Evolutionary conservation across 1,140 invertebrate species (phyloP), one percentile per base, ranked within the genome.

Genomic region (Macrotrachela quadricornifera): DNA sequence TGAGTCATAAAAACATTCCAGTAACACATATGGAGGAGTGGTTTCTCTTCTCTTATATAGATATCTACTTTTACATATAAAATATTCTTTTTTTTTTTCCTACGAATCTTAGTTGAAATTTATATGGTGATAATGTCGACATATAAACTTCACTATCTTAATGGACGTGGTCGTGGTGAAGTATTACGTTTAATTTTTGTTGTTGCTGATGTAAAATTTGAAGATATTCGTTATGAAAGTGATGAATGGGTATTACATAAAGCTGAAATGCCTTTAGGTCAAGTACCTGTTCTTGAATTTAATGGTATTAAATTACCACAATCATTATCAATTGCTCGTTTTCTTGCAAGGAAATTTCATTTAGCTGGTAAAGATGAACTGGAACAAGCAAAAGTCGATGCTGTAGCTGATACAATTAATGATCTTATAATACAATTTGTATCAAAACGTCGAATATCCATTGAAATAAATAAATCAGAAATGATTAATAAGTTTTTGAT

Each of bases 141-240:
- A 49, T 53, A 53, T 21, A 53, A 42, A 49, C 48, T 60, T 17
- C 38, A 49, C 18, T 60, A 60, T 52, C 60, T 60, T 56, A 37
- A 59, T 46, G 38, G 38, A 9, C 46, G 54, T 36, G 58, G 46
- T 10, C 45, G 54, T 21, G 59, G 47, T n/a, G 59, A 60, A 45
- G 37, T 52, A 16, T 50, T 54, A 18, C 48, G 59, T n/a, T 43
- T 58, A n/a, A 42, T 56, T n/a, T 59, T 60, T 54, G 58, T 49
- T 0, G 42, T 51, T 45, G 53, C 49, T 41, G 53, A 43, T 16
- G 36, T 49, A 16, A 43, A 60, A 46, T 60, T 46, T 43, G 59
- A 60, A 59, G 59, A 60, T 52, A 43, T 52, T 36, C 44, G 58
- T n/a, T 37, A 60, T 11, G 42, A 46, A 12, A 45, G 38, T n/a